These are phyloP conservation scores for Atherinosoma microstoma DNA, from an alignment of 2,797 vertebrate species.

Conservation along the genomic window DNA sequence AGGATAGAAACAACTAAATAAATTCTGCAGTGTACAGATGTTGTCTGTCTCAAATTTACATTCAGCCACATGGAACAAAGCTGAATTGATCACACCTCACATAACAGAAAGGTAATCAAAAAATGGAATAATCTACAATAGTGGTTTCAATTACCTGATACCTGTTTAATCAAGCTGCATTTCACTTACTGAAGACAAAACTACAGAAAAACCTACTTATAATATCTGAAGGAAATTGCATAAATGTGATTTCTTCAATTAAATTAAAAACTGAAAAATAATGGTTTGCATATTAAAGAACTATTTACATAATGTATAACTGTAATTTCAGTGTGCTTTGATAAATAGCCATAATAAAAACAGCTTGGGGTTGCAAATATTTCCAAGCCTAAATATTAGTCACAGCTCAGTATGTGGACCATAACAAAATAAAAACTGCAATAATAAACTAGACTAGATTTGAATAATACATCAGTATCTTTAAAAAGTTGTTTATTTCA, in stretches of 20 bases:
- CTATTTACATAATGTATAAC: background rate
- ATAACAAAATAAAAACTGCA: background rate
- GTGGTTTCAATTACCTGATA: background rate
- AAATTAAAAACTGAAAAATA: background rate
- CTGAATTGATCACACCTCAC: too few species aligned
- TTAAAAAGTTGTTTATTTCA: constrained; percentile 2
- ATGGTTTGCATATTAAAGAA: background rate
- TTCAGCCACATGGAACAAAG: too few species aligned
- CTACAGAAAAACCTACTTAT: background rate
- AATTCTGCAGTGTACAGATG: too few species aligned
- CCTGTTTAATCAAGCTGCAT: background rate
- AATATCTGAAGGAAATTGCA: too few species aligned
- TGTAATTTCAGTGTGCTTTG: background rate
- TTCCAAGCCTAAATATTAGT: background rate
- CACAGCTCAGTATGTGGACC: background rate
- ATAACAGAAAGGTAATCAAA: too few species aligned
- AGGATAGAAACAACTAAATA: too few species aligned
- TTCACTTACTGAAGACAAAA: background rate
- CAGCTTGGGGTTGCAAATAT: background rate
- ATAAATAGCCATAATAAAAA: background rate
- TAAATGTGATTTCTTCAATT: background rate
- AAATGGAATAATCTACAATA: too few species aligned
- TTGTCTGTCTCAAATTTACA: too few species aligned
- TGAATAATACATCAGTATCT: background rate
- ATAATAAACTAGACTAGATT: background rate